Base-by-base conservation (phyloP, 37 sponge, comb jelly and placozoan species). In the Hexactinellida sp. region DNA sequence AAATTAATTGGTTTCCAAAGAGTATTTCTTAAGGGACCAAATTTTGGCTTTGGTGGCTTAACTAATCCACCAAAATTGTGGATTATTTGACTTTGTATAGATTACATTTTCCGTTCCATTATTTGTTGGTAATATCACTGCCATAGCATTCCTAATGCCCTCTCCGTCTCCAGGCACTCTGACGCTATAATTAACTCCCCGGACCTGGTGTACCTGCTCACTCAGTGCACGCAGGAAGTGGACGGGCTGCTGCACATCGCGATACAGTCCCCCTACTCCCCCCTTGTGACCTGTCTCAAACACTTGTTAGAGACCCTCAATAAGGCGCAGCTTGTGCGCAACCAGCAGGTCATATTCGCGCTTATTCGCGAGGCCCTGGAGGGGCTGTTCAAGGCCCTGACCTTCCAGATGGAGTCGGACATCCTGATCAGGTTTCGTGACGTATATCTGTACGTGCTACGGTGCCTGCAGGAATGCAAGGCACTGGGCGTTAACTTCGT, bases 381-480 rank as follows among this genome's bases (percentile, higher is more conserved):
- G 34, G 76, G 76, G 13, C 76, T 63, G 28, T 63, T 63, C 76
- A 63, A 63, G 34, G 76, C 76, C 25, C 76, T 63, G 13, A 63
- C 21, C 76, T 63, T 63, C 76, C 76, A 63, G 76, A 63, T 63
- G 76, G 76, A 63, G 5, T 63, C 76, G 3, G 76, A 63, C 34
- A 63, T 63, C 76, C 76, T 63, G 3, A 63, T 63, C 25, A 63
- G 76, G 13, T 63, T 63, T n/a, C 3, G 76, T 21, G 76, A 63
- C 34, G 76, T 63, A n/a, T 63, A 63, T n/a, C 76, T 63, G 34
- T 63, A 63, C 76, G 76, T 63, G 76, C 34, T 63, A n/a, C 3
- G 76, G 34, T 63, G 76, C 30, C 76, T 63, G 34, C 76, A 63
- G 76, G 76, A 63, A n/a, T 63, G 76, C 76, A 63, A 63, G 76